Percentiles rank a stretch among this genome's conserved stretches.
Evolutionary conservation across 2,888 invertebrate species (phyloP).

Genomic region (Acleris holmiana): DNA sequence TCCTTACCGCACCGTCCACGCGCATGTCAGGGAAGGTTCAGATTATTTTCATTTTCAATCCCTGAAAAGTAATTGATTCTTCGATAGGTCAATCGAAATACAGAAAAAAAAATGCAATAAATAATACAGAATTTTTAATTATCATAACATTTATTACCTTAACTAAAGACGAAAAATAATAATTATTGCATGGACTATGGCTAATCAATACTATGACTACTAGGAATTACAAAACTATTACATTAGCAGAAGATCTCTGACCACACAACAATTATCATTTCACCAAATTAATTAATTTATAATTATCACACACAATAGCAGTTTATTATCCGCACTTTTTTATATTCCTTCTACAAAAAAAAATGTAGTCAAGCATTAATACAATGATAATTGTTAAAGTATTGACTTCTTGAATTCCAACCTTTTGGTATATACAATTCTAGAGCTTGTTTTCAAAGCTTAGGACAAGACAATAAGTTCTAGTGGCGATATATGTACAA

Average conservation of each 20-base stretch:
- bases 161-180: slow-evolving; percentile 39
- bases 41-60: too few species aligned
- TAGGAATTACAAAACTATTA: slow-evolving; percentile 40
- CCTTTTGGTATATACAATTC: too few species aligned
- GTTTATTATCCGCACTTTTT: slow-evolving; percentile 13
- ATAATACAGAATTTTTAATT: slow-evolving; percentile 14
- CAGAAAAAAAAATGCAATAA: background rate
- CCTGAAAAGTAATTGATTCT: too few species aligned
- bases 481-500: too few species aligned
- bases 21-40: too few species aligned
- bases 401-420: too few species aligned
- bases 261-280: slow-evolving; percentile 28
- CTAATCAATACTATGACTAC: slow-evolving; percentile 37
- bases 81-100: too few species aligned
- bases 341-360: slow-evolving; percentile 1
- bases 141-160: slow-evolving; percentile 34
- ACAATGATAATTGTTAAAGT: background rate
- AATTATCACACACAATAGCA: slow-evolving; percentile 30
- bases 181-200: slow-evolving; percentile 37
- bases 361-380: background rate
- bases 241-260: slow-evolving; percentile 30
- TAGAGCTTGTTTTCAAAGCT: too few species aligned
- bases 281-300: slow-evolving; percentile 28
- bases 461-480: too few species aligned
- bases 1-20: too few species aligned